Base-by-base conservation (phyloP, 2,797 vertebrate species). In the Sebastolobus altivelis region DNA sequence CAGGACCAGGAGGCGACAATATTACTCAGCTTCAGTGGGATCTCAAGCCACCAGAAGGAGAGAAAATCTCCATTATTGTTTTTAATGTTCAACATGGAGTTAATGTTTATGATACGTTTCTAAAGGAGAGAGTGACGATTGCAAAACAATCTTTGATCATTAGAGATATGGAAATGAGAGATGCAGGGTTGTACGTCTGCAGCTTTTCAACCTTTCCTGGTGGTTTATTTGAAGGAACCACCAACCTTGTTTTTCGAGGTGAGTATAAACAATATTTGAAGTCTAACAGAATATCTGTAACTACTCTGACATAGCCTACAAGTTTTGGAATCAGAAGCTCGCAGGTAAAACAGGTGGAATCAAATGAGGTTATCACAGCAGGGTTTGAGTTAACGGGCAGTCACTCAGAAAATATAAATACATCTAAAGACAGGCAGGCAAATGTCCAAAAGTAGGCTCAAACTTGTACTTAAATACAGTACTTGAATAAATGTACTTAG, bases 181-280 rank as follows among this genome's bases (percentile, higher is more conserved):
- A 95, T 78, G 75, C 59, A 25, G 93, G 92, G 0, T 14, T 0
- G 0, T 94, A 93, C 83, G 78, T 0, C 27, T 94, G 92, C 75
- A 16, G 0, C 0, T 0, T 92, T 2, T 0, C 8, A 22, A 12
- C 63, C 0, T 93, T 54, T 43, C 90, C 92, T 0, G 1, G 0
- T 27, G 94, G 93, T 2, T 0, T 8, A 7, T 9, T 63, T 4
- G 0, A 25, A 18, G 40, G 3, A 83, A 86, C 6, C 12, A 92
- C 72, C 52, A 40, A 1, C 1, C 89, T 95, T 40, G 4, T 65
- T 67, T 73, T 93, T 72, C 11, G 2, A 59, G 84, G 93, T 93
- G 54, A 89, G 87, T 46, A 46, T 46, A 46, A 46, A 46, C 0
- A 46, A 8, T 46, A 46, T 1, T 46, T 8, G 43, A 46, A 18